phyloP scores from a whole-genome alignment of 2,797 vertebrate genomes.

The Coregonus sp. region DNA sequence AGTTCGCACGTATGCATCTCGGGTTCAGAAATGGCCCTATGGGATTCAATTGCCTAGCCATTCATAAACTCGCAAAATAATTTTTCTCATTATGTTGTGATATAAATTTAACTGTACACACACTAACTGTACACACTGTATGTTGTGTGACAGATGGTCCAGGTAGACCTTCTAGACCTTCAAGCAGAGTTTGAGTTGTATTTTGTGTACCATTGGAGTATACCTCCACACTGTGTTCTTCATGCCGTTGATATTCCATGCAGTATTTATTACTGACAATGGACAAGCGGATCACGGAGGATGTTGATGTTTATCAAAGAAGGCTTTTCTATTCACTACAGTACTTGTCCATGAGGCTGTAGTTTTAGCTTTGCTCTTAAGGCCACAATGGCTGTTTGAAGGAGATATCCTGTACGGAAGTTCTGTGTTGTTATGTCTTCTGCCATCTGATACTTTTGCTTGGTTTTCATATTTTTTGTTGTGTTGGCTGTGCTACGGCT shows the following conservation, averaged over 20 bases:
- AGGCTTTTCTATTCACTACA: neutral
- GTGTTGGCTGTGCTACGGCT: neutral
- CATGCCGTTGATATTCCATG: neutral
- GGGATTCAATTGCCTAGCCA: neutral
- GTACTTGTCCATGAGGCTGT: neutral
- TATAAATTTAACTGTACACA: no score
- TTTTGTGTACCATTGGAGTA: neutral
- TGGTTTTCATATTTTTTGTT: neutral
- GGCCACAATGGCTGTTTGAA: neutral
- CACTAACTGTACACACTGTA: no score
- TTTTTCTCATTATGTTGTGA: neutral
- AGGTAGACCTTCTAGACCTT: neutral
- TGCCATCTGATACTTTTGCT: neutral
- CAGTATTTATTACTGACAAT: neutral
- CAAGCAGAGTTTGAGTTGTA: neutral
- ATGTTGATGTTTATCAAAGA: neutral
- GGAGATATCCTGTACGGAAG: neutral
- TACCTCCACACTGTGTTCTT: neutral
- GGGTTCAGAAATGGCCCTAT: no score
- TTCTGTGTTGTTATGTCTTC: neutral
- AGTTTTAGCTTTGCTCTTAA: neutral
- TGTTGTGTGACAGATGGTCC: neutral
- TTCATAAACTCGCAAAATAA: no score
- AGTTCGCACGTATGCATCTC: no score
- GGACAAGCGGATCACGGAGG: neutral